Conservation (phyloP, 2,113 vertebrate genomes). For the Chauna torquata region DNA sequence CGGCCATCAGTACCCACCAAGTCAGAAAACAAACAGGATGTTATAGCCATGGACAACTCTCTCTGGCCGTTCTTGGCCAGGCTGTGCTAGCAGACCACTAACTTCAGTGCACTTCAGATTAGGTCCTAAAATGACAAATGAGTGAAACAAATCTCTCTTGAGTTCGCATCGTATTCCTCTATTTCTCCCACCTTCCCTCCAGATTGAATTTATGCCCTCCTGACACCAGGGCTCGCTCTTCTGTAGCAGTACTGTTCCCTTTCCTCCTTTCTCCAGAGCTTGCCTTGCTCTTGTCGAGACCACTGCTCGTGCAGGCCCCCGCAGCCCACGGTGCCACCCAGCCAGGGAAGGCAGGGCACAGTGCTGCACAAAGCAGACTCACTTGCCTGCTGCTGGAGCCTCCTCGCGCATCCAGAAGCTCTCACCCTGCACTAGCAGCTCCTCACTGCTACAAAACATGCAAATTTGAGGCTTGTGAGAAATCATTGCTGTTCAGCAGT, state of each 20-base stretch:
- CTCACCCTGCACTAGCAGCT: not conserved
- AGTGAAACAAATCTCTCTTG: not conserved
- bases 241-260: no score
- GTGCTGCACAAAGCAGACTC: no score
- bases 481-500: not conserved
- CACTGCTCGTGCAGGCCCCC: no score
- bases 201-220: not conserved
- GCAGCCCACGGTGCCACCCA: no score
- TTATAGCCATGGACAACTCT: fast-evolving
- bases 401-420: not conserved
- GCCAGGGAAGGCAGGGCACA: no score
- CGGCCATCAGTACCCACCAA: not conserved
- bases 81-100: not conserved
- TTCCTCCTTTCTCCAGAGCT: no score
- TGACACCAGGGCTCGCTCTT: no score
- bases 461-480: not conserved
- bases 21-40: not conserved
- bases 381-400: not conserved
- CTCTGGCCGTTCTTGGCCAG: not conserved
- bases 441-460: not conserved
- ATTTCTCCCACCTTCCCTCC: not conserved
- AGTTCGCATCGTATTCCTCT: not conserved
- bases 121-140: not conserved
- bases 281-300: no score
- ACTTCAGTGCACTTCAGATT: no score